These are phyloP conservation scores for Onychorhynchus coronatus DNA, from an alignment of 2,113 vertebrate species.

Conservation along the genomic window DNA sequence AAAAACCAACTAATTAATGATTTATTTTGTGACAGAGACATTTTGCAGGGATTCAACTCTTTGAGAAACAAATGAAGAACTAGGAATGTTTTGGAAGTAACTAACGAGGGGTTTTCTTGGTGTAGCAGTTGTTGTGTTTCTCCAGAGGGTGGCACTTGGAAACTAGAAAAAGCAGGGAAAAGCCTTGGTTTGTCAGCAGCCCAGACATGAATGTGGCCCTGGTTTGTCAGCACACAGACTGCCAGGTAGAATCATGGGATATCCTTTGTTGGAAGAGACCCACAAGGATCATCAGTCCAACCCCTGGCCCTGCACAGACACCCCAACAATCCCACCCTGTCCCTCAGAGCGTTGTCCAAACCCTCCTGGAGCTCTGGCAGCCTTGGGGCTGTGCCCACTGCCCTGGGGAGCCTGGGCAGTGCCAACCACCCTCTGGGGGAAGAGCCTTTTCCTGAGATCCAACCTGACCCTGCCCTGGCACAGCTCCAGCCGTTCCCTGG, in stretches of 20 bases:
- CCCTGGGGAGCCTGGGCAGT: neutral
- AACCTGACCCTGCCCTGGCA: neutral
- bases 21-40: neutral
- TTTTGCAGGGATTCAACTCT: neutral
- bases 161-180: neutral
- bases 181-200: neutral
- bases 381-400: neutral
- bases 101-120: fast-evolving
- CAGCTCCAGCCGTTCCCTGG: neutral
- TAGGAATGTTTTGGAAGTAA: neutral
- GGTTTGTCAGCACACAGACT: neutral
- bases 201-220: fast-evolving
- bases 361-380: neutral
- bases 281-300: fast-evolving
- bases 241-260: neutral
- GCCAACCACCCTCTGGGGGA: neutral
- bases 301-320: neutral
- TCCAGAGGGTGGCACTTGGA: slow-evolving; percentile 25
- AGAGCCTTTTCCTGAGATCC: neutral
- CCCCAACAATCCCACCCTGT: neutral
- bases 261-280: neutral
- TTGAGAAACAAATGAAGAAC: neutral
- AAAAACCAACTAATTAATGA: neutral
- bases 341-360: neutral
- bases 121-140: neutral